Base-by-base conservation (phyloP, 2,888 invertebrate genomes). In the Caenorhabditis sulstoni region DNA sequence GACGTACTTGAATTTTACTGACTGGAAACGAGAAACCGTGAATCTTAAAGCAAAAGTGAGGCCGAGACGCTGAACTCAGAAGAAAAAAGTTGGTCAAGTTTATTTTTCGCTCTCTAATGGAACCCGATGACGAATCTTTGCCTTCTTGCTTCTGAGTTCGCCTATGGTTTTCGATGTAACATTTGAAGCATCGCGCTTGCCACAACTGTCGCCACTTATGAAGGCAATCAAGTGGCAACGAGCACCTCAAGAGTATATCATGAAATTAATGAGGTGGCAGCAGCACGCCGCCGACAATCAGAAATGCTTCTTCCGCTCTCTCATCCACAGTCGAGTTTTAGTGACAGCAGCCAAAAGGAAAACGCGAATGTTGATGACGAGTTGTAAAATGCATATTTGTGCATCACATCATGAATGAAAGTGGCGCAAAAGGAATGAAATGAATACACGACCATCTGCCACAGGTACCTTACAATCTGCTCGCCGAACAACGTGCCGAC, bases 201-300 rank as follows among this genome's bases (percentile, higher is more conserved):
- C 58, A 61, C 50, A 18, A 53, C 53, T 65, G 64, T 64, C 58
- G 44, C 62, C 65, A 78, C 78, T 78, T 78, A 79, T 74, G 79
- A 79, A 79, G 79, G 73, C 62, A 79, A 79, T 79, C 79, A 79
- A 64, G 79, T 79, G 79, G 67, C 68, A 74, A 68, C 50, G 45
- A 79, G 78, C 59, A 78, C 61, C 66, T 78, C 70, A 70, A 64
- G 64, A 77, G 77, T 77, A 77, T 77, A 77, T 77, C 77, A 77
- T 35, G 59, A 70, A 77, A 50, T 77, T 77, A 77, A 77, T 77
- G 77, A 77, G 70, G 65, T 70, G 65, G 58, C 66, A 64, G 73
- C 64, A 71, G 71, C 71, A 71, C 55, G 47, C 29, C 64, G 73
- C 73, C 73, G 73, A 73, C 73, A 73, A 57, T 73, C 73, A 73